These are phyloP conservation scores for Leptinotarsa rubiginosa DNA, from an alignment of 2,888 invertebrate genomes.

Conservation along the genomic window DNA sequence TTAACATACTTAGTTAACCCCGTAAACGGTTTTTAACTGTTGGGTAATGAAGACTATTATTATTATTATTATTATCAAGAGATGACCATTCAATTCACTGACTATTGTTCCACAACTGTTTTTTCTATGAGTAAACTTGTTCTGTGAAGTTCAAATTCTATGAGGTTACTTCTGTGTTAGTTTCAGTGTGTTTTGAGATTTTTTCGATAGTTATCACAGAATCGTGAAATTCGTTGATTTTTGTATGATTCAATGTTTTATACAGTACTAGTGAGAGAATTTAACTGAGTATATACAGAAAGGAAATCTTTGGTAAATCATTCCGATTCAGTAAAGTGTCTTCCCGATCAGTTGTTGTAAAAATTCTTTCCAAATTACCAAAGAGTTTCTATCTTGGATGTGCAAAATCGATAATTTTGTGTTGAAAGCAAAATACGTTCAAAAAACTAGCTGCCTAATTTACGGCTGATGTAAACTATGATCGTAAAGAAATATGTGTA, in stretches of 20 bases:
- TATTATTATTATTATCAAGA: too few relatives aligned
- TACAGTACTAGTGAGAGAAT: constrained; percentile 30
- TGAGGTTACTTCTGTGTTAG: constrained; percentile 25
- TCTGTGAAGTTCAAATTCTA: constrained; percentile 53
- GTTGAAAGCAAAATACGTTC: constrained; percentile 46
- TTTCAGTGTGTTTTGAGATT: not conserved
- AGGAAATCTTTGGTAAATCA: constrained; percentile 45
- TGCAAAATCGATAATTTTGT: constrained; percentile 33
- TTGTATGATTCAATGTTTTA: not conserved
- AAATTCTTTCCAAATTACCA: constrained; percentile 17
- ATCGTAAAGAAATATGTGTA: constrained; percentile 60
- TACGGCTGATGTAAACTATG: constrained; percentile 58
- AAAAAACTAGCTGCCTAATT: constrained; percentile 57
- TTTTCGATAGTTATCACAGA: not conserved
- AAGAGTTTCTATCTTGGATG: constrained; percentile 21
- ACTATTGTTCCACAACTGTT: not conserved
- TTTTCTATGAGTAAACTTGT: constrained; percentile 26
- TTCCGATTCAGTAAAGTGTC: constrained; percentile 21
- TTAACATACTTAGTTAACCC: too few relatives aligned
- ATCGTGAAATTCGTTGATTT: not conserved
- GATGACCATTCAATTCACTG: not conserved
- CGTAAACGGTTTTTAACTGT: too few relatives aligned
- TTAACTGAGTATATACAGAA: constrained; percentile 57
- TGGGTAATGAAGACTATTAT: too few relatives aligned
- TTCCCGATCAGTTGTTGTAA: constrained; percentile 12